phyloP scores from a whole-genome alignment of 1,140 invertebrate genomes.

The Atopsyche davidsoni region DNA sequence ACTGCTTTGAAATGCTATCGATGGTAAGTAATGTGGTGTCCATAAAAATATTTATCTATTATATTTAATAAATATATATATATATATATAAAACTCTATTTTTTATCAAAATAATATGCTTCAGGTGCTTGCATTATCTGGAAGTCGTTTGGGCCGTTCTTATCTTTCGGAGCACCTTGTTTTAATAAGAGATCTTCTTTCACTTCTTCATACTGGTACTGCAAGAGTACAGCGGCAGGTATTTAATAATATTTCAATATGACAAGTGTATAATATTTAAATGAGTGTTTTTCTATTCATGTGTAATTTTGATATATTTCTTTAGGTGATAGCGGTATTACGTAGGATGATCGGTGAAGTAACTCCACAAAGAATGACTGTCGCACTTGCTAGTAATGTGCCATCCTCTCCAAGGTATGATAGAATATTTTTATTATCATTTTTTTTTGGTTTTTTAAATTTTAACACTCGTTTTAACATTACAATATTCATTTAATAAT shows the following conservation, averaged over 20 bases:
- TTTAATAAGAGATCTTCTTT: conserved; percentile 77
- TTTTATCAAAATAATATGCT: conserved; percentile 8
- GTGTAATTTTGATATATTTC: conserved; percentile 21
- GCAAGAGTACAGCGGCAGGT: conserved; percentile 92
- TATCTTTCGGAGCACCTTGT: conserved; percentile 86
- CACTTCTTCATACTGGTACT: conserved; percentile 87
- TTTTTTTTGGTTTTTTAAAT: not conserved
- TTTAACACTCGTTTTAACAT: not conserved
- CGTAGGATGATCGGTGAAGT: conserved; percentile 43
- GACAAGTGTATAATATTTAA: not conserved
- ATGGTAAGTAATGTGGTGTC: conserved; percentile 54
- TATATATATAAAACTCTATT: conserved; percentile 1
- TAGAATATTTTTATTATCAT: no score
- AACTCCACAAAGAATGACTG: conserved; percentile 40
- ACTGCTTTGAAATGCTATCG: conserved; percentile 96
- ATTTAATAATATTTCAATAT: conserved; percentile 58
- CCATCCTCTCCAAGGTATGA: no score
- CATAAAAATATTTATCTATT: no score
- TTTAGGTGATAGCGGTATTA: conserved; percentile 42
- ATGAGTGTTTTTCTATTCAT: conserved; percentile 4
- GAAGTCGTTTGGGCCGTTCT: conserved; percentile 80
- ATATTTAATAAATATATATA: not conserved
- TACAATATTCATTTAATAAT: not conserved
- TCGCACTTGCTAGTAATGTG: conserved; percentile 34
- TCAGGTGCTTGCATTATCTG: conserved; percentile 77